Evolutionary conservation across 2,113 vertebrate species (phyloP), one percentile per base, ranked within the genome.

Genomic region (Xiphophorus couchianus): DNA sequence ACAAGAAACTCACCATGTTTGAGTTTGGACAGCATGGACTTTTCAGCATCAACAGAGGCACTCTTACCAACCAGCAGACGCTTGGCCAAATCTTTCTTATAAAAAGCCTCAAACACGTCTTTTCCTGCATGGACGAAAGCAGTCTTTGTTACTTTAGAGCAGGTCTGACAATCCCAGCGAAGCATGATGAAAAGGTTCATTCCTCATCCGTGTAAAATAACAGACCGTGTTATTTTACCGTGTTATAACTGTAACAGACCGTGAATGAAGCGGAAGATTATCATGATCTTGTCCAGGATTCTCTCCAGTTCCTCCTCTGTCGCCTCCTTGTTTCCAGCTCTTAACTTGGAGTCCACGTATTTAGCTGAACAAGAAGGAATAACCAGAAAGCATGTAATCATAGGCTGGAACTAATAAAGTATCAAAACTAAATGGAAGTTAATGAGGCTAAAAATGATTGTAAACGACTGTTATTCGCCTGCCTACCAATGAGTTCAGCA

Each of bases 271-370:
- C 98, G 96, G 93, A 99, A 99, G 90, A 99, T 99, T 64, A 99
- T 99, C 97, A 99, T 99, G 80, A 99, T 99, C 94, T 99, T 99
- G 94, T 99, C 98, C 91, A 99, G 95, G 95, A 99, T 98, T 92
- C 97, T 97, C 92, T 99, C 97, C 84, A 98, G 96, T 87, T 99
- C 98, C 93, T 99, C 97, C 86, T 99, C 98, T 58, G 98, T 99
- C 54, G 98, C 97, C 93, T 99, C 98, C 91, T 99, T 99, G 92
- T 99, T 99, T 71, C 97, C 98, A 60, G 97, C 97, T 85, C 97
- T 94, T 78, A 99, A 95, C 84, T 99, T 99, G 68, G 98, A 99
- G 93, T 99, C 98, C 76, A 99, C 98, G 81, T 99, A 98, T 91
- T 99, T 99, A 76, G 98, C 97, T 99, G 35, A 4, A 81, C 8